Conservation (phyloP, 2,797 vertebrate species). For the Enteromius paludinosus region DNA sequence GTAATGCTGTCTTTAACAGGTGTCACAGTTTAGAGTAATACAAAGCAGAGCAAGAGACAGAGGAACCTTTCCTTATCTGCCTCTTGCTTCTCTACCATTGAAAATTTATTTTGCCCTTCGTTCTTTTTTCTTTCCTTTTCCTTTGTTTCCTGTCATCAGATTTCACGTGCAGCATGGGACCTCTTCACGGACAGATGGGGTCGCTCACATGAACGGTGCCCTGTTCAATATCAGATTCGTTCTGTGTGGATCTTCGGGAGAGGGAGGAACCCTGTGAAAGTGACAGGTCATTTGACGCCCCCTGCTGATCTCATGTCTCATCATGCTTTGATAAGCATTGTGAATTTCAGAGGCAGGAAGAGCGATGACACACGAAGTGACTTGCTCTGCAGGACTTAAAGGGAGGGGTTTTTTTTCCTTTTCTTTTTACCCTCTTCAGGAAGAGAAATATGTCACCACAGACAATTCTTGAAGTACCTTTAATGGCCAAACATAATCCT, state of each 20-base stretch:
- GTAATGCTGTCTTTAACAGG: conserved; percentile 75
- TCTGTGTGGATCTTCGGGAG: conserved; percentile 30
- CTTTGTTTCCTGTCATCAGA: conserved; percentile 41
- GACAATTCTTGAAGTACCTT: conserved; percentile 80
- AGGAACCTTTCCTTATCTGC: conserved; percentile 10
- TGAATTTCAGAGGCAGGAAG: conserved; percentile 45
- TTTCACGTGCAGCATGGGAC: conserved; percentile 28
- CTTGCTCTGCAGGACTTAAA: conserved; percentile 53
- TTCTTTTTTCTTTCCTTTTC: conserved; percentile 12
- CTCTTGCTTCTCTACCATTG: conserved; percentile 17
- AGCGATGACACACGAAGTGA: conserved; percentile 64
- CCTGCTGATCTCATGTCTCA: conserved; percentile 60
- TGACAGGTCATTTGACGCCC: conserved; percentile 40
- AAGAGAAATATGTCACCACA: conserved; percentile 75
- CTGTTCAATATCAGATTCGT: conserved; percentile 33
- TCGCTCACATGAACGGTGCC: conserved; percentile 41
- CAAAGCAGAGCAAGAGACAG: conserved; percentile 62
- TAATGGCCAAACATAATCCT: conserved; percentile 79
- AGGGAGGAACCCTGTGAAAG: conserved; percentile 35
- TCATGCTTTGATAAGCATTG: conserved; percentile 58
- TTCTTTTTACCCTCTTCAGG: conserved; percentile 62
- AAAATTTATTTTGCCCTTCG: conserved; percentile 8
- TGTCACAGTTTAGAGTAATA: conserved; percentile 70
- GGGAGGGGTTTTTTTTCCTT: conserved; percentile 22
- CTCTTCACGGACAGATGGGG: conserved; percentile 43